These are phyloP conservation scores for Drosophila greeni DNA, from an alignment of 2,888 invertebrate genomes.

Conservation along the genomic window DNA sequence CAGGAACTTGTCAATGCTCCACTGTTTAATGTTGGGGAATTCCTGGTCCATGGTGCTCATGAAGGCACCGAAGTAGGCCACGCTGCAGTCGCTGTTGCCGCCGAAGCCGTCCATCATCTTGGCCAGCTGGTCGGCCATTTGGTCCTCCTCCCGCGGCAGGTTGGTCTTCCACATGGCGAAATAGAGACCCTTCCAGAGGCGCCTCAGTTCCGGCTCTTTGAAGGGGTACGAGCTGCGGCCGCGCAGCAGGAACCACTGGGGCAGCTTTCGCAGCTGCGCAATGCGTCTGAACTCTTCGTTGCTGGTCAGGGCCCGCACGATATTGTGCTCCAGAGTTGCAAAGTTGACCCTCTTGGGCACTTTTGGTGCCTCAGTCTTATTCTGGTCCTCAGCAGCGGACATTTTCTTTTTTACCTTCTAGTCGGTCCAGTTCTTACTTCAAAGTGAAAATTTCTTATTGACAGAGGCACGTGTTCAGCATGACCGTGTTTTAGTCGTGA, in stretches of 20 bases:
- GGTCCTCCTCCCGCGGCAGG: constrained; percentile 91
- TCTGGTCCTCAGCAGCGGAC: no score
- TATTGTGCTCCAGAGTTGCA: no score
- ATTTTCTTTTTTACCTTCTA: no score
- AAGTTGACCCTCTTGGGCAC: no score
- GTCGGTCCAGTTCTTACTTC: no score
- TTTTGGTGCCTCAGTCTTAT: no score
- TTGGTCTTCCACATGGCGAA: constrained; percentile 81
- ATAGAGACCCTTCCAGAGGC: constrained; percentile 75
- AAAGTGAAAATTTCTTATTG: no score
- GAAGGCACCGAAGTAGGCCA: constrained; percentile 87
- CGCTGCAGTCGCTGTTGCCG: constrained; percentile 79
- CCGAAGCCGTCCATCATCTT: constrained; percentile 85
- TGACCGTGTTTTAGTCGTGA: no score
- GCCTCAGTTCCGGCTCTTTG: constrained; percentile 87
- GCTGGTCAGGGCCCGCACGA: no score
- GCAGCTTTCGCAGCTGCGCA: constrained; percentile 85
- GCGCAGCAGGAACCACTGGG: constrained; percentile 87
- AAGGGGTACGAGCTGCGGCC: constrained; percentile 85
- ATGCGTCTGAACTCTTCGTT: no score
- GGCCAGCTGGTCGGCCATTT: constrained; percentile 77
- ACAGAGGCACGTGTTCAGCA: no score
- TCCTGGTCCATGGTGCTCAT: constrained; percentile 88
- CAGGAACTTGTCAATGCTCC: not conserved
- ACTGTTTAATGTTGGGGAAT: constrained; percentile 81